A percentile compares a stretch with the other conserved stretches of the same genome.
phyloP scores from a whole-genome alignment of 30 jellyfish, hydroid and myxozoan species.

The Hydractinia echinata region DNA sequence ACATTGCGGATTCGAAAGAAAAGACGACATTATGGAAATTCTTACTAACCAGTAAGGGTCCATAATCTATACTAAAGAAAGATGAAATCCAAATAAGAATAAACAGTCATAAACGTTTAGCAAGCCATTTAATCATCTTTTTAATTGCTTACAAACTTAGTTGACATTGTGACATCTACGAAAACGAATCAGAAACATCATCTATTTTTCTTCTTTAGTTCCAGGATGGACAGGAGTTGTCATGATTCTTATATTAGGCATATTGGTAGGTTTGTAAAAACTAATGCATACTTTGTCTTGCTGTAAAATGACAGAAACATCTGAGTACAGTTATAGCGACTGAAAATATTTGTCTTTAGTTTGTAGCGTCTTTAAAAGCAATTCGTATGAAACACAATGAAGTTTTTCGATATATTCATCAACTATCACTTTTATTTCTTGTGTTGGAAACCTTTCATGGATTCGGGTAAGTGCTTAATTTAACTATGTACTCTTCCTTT shows the following conservation, averaged over 20 bases:
- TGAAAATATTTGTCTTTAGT: neutral
- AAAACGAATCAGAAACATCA: neutral
- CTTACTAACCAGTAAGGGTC: conserved; percentile 13
- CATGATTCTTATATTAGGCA: conserved; percentile 52
- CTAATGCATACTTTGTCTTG: too few species aligned
- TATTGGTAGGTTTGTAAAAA: conserved; percentile 40
- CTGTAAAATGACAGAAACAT: too few species aligned
- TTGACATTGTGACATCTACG: neutral
- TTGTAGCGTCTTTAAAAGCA: conserved; percentile 24
- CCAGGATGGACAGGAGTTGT: conserved; percentile 81
- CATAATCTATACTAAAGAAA: neutral
- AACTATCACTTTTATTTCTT: conserved; percentile 46
- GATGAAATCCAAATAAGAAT: neutral
- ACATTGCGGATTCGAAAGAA: conserved; percentile 8
- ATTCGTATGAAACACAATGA: conserved; percentile 52
- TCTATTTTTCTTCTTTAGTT: conserved; percentile 25
- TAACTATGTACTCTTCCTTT: neutral
- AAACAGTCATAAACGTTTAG: too few species aligned
- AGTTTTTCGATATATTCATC: conserved; percentile 74
- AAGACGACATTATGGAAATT: conserved; percentile 32
- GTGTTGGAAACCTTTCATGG: conserved; percentile 68
- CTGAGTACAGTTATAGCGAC: too few species aligned
- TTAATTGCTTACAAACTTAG: neutral
- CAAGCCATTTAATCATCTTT: neutral
- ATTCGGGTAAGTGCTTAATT: conserved; percentile 51